Percentiles rank a stretch among this genome's conserved stretches.
These are phyloP conservation scores for Stichodactyla helianthus DNA, from an alignment of 64 coral and sea anemone genomes.

Conservation along the genomic window DNA sequence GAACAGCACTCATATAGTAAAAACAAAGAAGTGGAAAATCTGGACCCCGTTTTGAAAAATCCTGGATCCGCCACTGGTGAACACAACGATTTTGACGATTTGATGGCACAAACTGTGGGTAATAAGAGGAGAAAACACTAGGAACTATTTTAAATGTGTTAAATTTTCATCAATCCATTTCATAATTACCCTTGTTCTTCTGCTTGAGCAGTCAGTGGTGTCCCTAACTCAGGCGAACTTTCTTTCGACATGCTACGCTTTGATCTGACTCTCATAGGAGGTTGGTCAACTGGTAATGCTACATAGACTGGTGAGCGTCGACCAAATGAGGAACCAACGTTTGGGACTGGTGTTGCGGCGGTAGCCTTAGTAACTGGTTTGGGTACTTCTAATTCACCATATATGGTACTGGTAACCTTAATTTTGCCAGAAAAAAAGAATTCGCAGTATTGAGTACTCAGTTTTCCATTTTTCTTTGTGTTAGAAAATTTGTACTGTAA, in stretches of 20 bases:
- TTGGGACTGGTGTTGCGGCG: neutral
- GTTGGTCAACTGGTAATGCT: constrained; percentile 29
- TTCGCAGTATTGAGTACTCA: neutral
- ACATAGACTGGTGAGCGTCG: constrained; percentile 38
- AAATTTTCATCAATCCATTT: no score
- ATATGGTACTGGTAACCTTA: constrained; percentile 15
- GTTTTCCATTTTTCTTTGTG: no score
- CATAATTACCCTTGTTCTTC: neutral
- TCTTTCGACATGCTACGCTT: neutral
- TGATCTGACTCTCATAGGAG: constrained; percentile 9
- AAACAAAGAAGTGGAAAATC: no score
- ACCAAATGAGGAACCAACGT: constrained; percentile 12
- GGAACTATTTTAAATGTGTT: no score
- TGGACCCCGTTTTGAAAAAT: no score
- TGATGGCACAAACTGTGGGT: no score
- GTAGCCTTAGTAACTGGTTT: neutral
- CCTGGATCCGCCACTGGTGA: no score
- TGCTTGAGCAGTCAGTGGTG: neutral
- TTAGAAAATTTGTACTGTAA: no score
- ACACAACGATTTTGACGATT: no score
- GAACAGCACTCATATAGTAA: no score
- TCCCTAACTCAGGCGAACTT: neutral
- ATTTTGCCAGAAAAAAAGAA: neutral
- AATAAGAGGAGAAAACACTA: no score
- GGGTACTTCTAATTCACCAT: neutral